Conservation (phyloP, 1,140 invertebrate species). For the Nixonia krombeini region DNA sequence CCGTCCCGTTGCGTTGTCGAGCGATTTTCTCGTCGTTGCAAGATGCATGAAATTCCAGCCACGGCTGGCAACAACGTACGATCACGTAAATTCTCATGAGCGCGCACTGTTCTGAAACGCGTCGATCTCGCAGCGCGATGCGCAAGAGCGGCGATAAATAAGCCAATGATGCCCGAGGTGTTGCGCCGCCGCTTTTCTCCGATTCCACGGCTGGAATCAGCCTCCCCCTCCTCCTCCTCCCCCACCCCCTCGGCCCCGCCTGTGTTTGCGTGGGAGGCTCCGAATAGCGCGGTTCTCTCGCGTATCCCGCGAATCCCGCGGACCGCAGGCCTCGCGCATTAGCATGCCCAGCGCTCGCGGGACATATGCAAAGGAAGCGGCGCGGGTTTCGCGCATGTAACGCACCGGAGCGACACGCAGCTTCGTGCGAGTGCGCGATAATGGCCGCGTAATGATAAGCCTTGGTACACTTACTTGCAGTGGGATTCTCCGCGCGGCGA, state of each 20-base stretch:
- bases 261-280: slow-evolving; percentile 58
- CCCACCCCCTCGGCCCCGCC: no score
- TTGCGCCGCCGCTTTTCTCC: slow-evolving; percentile 1
- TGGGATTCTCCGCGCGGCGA: slow-evolving; percentile 79
- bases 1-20: no score
- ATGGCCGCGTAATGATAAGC: slow-evolving; percentile 2
- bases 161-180: not conserved
- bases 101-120: not conserved
- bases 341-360: slow-evolving; percentile 3
- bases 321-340: slow-evolving; percentile 3
- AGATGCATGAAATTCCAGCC: no score
- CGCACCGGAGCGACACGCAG: slow-evolving; percentile 6
- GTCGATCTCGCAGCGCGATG: no score
- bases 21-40: no score
- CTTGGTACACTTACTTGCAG: slow-evolving; percentile 85
- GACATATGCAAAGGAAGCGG: slow-evolving; percentile 1
- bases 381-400: not conserved
- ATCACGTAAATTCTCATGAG: not conserved
- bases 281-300: slow-evolving; percentile 55
- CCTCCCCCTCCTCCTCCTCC: no score
- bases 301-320: slow-evolving; percentile 12
- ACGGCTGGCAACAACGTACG: no score
- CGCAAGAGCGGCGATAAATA: slow-evolving; percentile 9
- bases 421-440: slow-evolving; percentile 1
- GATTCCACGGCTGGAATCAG: slow-evolving; percentile 3